Percentiles rank a stretch among this genome's conserved stretches.
Evolutionary conservation across 1,140 invertebrate species (phyloP).

Genomic region (Limonius californicus): DNA sequence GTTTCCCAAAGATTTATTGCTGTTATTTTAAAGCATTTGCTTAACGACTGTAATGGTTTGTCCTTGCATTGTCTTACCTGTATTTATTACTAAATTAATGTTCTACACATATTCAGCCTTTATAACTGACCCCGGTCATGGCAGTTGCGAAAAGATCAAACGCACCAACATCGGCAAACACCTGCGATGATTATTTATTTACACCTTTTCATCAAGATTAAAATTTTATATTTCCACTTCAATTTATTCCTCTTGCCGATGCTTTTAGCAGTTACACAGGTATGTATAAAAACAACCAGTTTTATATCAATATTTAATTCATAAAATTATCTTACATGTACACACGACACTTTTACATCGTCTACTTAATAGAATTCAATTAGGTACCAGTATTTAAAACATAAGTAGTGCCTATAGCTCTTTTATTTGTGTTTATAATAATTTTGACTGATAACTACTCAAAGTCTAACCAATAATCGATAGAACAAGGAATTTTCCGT

Average conservation of each 20-base stretch:
- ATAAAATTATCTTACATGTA: constrained; percentile 11
- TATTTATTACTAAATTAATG: not conserved
- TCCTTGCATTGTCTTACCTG: not conserved
- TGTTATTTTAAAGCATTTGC: not conserved
- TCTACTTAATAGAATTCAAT: not conserved
- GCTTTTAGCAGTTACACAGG: no score
- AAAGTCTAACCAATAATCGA: not conserved
- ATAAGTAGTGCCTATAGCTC: not conserved
- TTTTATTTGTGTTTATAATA: not conserved
- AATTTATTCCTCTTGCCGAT: no score
- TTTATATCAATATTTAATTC: constrained; percentile 10
- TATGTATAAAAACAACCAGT: not conserved
- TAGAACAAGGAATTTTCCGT: no score
- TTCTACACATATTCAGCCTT: not conserved
- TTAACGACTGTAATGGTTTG: not conserved
- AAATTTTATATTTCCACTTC: no score
- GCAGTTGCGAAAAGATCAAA: not conserved
- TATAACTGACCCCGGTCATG: no score
- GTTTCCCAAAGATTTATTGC: not conserved
- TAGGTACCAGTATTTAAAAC: not conserved
- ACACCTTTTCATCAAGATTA: not conserved
- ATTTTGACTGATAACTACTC: not conserved
- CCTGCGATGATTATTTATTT: not conserved
- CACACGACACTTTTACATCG: constrained; percentile 10
- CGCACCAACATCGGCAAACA: not conserved